Evolutionary conservation across 2,113 vertebrate species (phyloP).

Genomic region (Pterophyllum scalare): DNA sequence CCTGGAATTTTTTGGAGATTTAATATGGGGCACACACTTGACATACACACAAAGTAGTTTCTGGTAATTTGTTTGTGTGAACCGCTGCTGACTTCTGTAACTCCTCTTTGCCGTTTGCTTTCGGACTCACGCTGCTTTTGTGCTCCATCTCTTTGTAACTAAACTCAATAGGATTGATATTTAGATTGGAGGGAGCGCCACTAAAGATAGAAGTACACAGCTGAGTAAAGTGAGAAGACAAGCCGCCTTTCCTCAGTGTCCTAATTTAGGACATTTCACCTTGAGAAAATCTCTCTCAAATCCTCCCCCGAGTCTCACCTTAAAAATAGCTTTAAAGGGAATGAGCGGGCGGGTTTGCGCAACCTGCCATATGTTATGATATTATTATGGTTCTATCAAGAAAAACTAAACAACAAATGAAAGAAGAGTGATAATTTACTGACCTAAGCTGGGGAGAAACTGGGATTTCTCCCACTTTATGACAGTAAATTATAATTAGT

Average conservation of each 20-base stretch:
- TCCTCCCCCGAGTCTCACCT: conserved; percentile 40
- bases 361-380: background rate
- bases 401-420: background rate
- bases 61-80: background rate
- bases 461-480: too few species aligned
- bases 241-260: conserved; percentile 30
- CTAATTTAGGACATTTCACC: conserved; percentile 62
- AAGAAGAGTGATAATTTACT: too few species aligned
- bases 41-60: background rate
- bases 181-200: conserved; percentile 1
- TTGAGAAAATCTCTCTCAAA: conserved; percentile 64
- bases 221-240: conserved; percentile 68
- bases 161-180: conserved; percentile 29
- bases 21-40: background rate
- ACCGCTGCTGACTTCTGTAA: background rate
- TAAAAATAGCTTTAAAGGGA: conserved; percentile 56
- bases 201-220: conserved; percentile 67
- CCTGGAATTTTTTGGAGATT: background rate
- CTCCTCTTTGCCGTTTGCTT: background rate
- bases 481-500: too few species aligned
- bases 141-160: conserved; percentile 2
- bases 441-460: too few species aligned
- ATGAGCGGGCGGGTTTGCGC: background rate
- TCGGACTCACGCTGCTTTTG: background rate
- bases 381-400: background rate